These are phyloP conservation scores for Isurus oxyrinchus DNA, from an alignment of 2,113 vertebrate genomes.

Conservation along the genomic window DNA sequence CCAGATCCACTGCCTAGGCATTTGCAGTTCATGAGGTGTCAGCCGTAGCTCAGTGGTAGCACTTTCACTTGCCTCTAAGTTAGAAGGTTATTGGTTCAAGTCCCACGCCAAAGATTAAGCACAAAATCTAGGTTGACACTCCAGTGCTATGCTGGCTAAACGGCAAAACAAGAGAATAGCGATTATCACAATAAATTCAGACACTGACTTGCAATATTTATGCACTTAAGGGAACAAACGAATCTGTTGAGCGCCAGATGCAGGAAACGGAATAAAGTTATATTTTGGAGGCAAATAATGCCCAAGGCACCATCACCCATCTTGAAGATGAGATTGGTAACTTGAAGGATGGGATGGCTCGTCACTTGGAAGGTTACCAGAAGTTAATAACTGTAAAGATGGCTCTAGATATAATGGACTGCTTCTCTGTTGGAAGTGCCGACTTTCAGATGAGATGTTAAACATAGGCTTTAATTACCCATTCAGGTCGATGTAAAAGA, in stretches of 20 bases:
- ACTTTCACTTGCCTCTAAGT: not conserved
- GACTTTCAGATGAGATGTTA: not conserved
- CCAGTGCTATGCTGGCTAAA: not conserved
- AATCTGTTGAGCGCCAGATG: constrained; percentile 90
- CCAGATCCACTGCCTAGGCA: not conserved
- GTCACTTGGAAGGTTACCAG: constrained; percentile 87
- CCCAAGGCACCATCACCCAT: constrained; percentile 77
- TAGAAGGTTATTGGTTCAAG: not conserved
- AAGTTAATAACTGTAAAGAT: constrained; percentile 93
- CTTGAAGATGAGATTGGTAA: constrained; percentile 88
- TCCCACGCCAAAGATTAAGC: not conserved
- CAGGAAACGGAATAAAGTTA: constrained; percentile 87
- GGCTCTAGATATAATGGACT: constrained; percentile 71
- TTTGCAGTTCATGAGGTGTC: not conserved
- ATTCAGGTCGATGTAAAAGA: not conserved
- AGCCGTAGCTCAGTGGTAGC: not conserved
- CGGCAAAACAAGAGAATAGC: too few relatives aligned
- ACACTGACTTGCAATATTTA: too few relatives aligned
- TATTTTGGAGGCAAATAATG: constrained; percentile 69
- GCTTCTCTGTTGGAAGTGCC: not conserved
- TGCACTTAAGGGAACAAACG: constrained; percentile 52
- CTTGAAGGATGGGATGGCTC: constrained; percentile 95
- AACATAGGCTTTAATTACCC: not conserved
- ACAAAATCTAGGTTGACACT: not conserved
- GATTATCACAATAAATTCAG: too few relatives aligned